Percentiles rank a stretch among this genome's conserved stretches.
phyloP scores from a whole-genome alignment of 2,888 invertebrate genomes.

The Drosophila lutescens region DNA sequence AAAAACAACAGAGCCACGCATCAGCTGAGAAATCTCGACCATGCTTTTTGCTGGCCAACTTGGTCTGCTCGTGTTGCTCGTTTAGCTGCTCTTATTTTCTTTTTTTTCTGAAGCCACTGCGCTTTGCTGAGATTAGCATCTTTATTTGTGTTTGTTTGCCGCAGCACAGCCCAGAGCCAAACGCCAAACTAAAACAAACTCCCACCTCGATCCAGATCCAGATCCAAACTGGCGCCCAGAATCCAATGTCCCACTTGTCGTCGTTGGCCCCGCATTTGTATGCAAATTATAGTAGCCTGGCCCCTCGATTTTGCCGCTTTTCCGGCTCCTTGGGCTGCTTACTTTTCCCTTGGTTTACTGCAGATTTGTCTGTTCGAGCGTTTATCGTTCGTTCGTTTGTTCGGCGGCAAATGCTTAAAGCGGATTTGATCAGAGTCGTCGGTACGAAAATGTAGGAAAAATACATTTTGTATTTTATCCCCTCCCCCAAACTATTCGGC shows the following conservation, averaged over 20 bases:
- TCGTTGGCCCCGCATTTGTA: constrained; percentile 70
- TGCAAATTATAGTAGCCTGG: constrained; percentile 78
- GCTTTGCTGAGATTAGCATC: constrained; percentile 75
- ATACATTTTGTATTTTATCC: constrained; percentile 11
- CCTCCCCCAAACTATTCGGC: constrained; percentile 19
- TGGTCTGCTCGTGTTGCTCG: constrained; percentile 40
- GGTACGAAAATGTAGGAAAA: constrained; percentile 9
- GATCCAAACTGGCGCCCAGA: constrained; percentile 24
- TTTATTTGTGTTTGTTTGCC: constrained; percentile 79
- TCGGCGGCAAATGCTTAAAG: constrained; percentile 58
- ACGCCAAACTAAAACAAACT: constrained; percentile 47
- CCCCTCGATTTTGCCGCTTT: constrained; percentile 29
- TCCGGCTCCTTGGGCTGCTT: constrained; percentile 38
- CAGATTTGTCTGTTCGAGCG: constrained; percentile 72
- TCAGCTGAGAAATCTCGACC: constrained; percentile 60
- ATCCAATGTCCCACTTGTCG: constrained; percentile 57
- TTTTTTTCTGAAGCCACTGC: constrained; percentile 41
- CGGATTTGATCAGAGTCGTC: constrained; percentile 52
- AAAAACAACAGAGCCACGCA: constrained; percentile 31
- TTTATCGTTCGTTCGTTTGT: constrained; percentile 60
- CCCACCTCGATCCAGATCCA: constrained; percentile 14
- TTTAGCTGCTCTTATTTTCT: constrained; percentile 55
- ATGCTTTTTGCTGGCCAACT: constrained; percentile 29
- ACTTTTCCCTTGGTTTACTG: constrained; percentile 44
- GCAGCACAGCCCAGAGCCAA: constrained; percentile 55